Evolutionary conservation across 2,797 vertebrate species (phyloP).

Genomic region (Sebastes nivosus): DNA sequence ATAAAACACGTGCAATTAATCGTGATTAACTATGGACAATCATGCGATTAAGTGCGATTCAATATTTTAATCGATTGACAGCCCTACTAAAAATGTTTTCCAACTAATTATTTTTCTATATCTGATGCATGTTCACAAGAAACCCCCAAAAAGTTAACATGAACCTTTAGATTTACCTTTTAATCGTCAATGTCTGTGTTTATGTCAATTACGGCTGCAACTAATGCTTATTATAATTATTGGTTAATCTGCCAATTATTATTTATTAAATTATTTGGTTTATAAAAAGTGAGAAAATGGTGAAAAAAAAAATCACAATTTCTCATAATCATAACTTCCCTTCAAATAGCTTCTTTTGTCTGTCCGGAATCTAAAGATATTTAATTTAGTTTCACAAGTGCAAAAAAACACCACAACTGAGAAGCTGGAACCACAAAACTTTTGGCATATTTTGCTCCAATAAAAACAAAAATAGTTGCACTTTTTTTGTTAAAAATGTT

Average conservation of each 20-base stretch:
- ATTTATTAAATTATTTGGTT: not conserved
- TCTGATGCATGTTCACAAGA: not conserved
- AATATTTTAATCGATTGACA: no score
- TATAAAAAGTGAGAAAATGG: not conserved
- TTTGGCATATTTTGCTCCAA: not conserved
- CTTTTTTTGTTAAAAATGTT: not conserved
- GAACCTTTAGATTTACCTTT: not conserved
- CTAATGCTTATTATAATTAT: not conserved
- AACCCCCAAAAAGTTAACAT: not conserved
- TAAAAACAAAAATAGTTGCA: not conserved
- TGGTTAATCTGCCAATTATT: not conserved
- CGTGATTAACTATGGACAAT: no score
- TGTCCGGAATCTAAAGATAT: not conserved
- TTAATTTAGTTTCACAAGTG: not conserved
- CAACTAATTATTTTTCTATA: not conserved
- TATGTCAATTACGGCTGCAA: not conserved
- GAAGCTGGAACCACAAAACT: not conserved
- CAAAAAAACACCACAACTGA: not conserved
- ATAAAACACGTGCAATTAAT: no score
- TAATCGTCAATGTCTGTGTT: not conserved
- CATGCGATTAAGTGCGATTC: no score
- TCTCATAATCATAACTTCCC: not conserved
- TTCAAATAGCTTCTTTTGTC: not conserved
- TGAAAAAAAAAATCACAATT: not conserved
- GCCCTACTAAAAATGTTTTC: not conserved